A percentile compares a stretch with the other conserved stretches of the same genome.
These are phyloP conservation scores for Cephus nigrinus DNA, from an alignment of 2,888 invertebrate genomes.

Conservation along the genomic window DNA sequence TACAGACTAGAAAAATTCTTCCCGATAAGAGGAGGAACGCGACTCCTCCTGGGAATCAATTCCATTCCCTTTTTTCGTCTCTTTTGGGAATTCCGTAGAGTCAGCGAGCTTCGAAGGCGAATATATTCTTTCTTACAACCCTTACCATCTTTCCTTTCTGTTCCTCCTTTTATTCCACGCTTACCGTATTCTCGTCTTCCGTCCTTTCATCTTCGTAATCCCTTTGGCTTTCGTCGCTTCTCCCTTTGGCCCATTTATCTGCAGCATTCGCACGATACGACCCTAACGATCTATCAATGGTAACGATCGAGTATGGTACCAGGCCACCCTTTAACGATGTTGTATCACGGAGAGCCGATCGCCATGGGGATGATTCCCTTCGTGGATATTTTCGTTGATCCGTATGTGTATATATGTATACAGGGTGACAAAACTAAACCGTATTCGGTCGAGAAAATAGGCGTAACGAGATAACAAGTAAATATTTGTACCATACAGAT, in stretches of 20 bases:
- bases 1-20: neutral
- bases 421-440: neutral
- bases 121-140: neutral
- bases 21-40: neutral
- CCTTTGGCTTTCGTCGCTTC: neutral
- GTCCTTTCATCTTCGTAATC: neutral
- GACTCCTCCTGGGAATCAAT: neutral
- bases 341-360: neutral
- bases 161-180: neutral
- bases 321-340: neutral
- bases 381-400: neutral
- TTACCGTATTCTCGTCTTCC: neutral
- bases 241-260: neutral
- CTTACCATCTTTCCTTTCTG: neutral
- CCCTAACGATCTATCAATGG: neutral
- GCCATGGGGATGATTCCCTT: neutral
- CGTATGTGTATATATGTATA: neutral
- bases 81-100: neutral
- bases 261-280: neutral
- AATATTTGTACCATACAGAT: neutral
- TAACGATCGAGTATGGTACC: neutral
- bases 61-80: neutral
- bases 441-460: neutral
- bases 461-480: neutral
- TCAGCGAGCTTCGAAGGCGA: neutral